Evolutionary conservation across 2,888 invertebrate species (phyloP).

Genomic region (Thymelicus sylvestris): DNA sequence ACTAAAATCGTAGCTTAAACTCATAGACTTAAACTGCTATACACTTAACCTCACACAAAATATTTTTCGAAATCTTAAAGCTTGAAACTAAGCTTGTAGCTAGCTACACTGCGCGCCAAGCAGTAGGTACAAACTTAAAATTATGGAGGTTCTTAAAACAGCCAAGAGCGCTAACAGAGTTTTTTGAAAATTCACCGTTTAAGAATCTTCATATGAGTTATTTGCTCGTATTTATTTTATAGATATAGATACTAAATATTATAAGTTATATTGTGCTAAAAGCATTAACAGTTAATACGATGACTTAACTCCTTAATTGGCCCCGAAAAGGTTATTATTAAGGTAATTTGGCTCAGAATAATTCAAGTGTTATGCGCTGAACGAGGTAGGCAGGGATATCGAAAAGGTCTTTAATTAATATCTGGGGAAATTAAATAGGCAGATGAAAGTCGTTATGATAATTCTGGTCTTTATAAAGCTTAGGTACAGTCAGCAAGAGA

Average conservation of each 20-base stretch:
- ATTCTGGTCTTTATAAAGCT: conserved; percentile 30
- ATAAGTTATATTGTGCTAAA: too few relatives aligned
- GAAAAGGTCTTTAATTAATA: conserved; percentile 36
- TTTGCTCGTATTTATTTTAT: not conserved
- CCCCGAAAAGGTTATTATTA: conserved; percentile 41
- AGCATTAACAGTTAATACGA: not conserved
- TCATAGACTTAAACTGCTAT: too few relatives aligned
- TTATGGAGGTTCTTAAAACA: too few relatives aligned
- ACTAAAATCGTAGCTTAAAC: too few relatives aligned
- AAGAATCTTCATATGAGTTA: too few relatives aligned
- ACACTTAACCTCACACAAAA: too few relatives aligned
- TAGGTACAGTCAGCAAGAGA: conserved; percentile 24
- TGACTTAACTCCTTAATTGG: not conserved
- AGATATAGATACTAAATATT: not conserved
- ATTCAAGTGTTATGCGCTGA: conserved; percentile 48
- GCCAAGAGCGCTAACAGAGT: too few relatives aligned
- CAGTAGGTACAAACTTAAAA: too few relatives aligned
- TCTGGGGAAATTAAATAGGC: conserved; percentile 30
- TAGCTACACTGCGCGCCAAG: too few relatives aligned
- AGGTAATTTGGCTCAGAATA: conserved; percentile 49
- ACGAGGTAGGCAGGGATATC: conserved; percentile 35
- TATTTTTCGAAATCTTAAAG: too few relatives aligned
- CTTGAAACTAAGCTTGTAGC: too few relatives aligned
- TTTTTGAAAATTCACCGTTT: too few relatives aligned
- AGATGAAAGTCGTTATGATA: conserved; percentile 34